phyloP scores from a whole-genome alignment of 1,140 invertebrate genomes.

The Ooceraea biroi region DNA sequence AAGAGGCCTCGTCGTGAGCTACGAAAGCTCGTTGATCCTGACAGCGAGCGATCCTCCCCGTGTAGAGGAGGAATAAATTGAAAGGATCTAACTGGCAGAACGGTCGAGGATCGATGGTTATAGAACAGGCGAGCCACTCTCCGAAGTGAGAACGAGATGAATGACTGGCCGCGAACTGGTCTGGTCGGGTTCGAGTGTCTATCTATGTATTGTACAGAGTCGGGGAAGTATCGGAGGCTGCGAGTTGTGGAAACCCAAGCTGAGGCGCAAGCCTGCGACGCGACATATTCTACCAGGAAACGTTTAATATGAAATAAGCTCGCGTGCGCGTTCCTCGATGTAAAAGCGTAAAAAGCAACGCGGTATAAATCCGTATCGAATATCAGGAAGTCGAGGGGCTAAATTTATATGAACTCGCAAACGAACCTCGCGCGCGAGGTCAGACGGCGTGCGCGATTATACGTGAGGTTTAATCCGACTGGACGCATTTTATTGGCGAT shows the following conservation, averaged over 20 bases:
- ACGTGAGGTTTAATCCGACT: not conserved
- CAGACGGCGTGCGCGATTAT: not conserved
- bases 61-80: constrained; percentile 57
- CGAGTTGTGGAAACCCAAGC: not conserved
- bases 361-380: constrained; percentile 18
- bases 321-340: not conserved
- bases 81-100: constrained; percentile 60
- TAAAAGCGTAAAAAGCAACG: constrained; percentile 6
- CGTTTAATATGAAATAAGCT: constrained; percentile 17
- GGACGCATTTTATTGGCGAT: not conserved
- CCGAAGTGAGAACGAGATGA: constrained; percentile 61
- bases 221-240: constrained; percentile 47
- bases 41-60: constrained; percentile 46
- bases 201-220: constrained; percentile 46
- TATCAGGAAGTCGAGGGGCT: constrained; percentile 28
- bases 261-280: not conserved
- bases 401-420: constrained; percentile 1
- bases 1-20: constrained; percentile 30
- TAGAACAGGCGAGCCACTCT: constrained; percentile 36
- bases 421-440: not conserved
- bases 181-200: constrained; percentile 38
- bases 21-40: constrained; percentile 55
- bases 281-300: constrained; percentile 30
- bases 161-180: constrained; percentile 59
- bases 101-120: constrained; percentile 47